Conservation (phyloP, 2,888 invertebrate species). For the Dichetophora obliterata region DNA sequence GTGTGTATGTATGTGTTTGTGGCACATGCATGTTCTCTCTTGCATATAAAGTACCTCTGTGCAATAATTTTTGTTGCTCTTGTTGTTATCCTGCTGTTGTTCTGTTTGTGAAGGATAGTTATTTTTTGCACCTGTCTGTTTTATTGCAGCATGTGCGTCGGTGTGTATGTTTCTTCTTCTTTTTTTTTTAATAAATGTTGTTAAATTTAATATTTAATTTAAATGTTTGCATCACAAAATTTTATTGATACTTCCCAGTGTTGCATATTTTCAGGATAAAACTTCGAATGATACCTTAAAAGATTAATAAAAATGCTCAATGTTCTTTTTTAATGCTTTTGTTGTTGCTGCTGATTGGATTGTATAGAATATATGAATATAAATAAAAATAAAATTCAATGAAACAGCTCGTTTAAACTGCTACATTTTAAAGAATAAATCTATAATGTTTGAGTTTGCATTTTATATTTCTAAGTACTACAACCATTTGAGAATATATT, state of each 20-base stretch:
- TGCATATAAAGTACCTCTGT: slow-evolving; percentile 19
- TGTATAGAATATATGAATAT: too few species aligned
- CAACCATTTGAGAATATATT: too few species aligned
- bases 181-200: slow-evolving; percentile 57
- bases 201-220: slow-evolving; percentile 66
- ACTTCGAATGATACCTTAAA: too few species aligned
- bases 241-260: slow-evolving; percentile 40
- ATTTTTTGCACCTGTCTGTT: slow-evolving; percentile 22
- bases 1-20: slow-evolving; percentile 1
- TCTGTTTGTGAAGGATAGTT: not conserved
- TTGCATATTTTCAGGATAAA: too few species aligned
- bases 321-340: too few species aligned
- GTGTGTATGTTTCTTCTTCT: slow-evolving; percentile 42
- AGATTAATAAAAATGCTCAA: too few species aligned
- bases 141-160: not conserved
- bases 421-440: too few species aligned
- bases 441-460: too few species aligned
- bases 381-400: too few species aligned
- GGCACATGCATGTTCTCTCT: slow-evolving; percentile 12
- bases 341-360: too few species aligned
- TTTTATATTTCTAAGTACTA: too few species aligned
- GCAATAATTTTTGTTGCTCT: slow-evolving; percentile 20
- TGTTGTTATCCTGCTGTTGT: slow-evolving; percentile 44
- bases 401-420: too few species aligned
- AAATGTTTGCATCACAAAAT: slow-evolving; percentile 60